Evolutionary conservation across 2,888 invertebrate genomes (phyloP).

Genomic region (Andrena haemorrhoa): DNA sequence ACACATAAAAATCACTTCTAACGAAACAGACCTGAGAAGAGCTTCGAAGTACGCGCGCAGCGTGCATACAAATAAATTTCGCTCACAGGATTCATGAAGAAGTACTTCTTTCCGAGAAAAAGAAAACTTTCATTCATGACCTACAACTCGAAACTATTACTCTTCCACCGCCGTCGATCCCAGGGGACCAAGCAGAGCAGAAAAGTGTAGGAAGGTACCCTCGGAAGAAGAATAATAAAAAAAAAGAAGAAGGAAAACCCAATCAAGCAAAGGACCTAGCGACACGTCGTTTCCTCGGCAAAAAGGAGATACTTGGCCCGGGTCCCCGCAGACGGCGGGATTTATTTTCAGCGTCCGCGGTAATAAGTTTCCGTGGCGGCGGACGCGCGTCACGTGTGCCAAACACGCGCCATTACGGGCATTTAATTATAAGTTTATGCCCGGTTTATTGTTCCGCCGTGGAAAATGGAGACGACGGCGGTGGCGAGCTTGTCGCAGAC

Average conservation of each 20-base stretch:
- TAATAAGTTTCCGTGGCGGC: conserved; percentile 25
- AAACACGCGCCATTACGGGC: conserved; percentile 64
- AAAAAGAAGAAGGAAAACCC: background rate
- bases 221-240: background rate
- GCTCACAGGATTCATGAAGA: background rate
- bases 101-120: background rate
- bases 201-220: too few species aligned
- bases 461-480: conserved; percentile 59
- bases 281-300: background rate
- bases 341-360: conserved; percentile 36
- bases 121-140: background rate
- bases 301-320: background rate
- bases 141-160: too few species aligned
- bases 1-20: too few species aligned
- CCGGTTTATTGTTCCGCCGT: conserved; percentile 64
- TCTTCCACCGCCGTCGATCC: too few species aligned
- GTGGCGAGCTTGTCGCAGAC: conserved; percentile 13
- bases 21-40: too few species aligned
- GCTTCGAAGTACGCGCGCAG: too few species aligned
- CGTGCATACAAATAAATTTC: too few species aligned
- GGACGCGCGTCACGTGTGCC: conserved; percentile 59
- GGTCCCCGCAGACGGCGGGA: background rate
- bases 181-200: too few species aligned
- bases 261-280: conserved; percentile 7
- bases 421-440: conserved; percentile 78